These are phyloP conservation scores for Drosophila picticornis DNA, from an alignment of 2,888 invertebrate species.

Conservation along the genomic window DNA sequence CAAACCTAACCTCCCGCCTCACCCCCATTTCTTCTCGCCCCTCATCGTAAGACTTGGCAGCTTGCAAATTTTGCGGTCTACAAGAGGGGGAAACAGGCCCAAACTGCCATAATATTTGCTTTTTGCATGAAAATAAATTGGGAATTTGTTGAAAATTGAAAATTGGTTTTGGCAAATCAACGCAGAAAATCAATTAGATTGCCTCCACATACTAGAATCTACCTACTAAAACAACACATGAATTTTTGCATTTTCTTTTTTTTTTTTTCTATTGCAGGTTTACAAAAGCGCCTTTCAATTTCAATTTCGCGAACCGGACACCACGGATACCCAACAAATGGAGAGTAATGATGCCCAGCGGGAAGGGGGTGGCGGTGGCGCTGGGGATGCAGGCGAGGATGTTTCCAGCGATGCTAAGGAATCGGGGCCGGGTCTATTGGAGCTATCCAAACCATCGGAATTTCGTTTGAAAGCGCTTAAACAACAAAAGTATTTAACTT, in stretches of 20 bases:
- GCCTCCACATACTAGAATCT: conserved; percentile 40
- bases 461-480: conserved; percentile 84
- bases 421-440: conserved; percentile 81
- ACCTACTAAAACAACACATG: conserved; percentile 47
- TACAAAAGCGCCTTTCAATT: conserved; percentile 84
- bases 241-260: conserved; percentile 24
- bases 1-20: conserved; percentile 3
- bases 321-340: conserved; percentile 73
- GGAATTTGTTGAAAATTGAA: conserved; percentile 61
- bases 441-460: conserved; percentile 85
- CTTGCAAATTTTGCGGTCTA: conserved; percentile 77
- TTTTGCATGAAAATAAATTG: conserved; percentile 77
- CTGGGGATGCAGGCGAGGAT: conserved; percentile 58
- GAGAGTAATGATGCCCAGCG: conserved; percentile 67
- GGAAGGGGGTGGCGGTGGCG: conserved; percentile 22
- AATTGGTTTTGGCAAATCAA: conserved; percentile 65
- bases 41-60: conserved; percentile 48
- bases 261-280: conserved; percentile 66
- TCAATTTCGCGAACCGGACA: conserved; percentile 84
- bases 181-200: conserved; percentile 79
- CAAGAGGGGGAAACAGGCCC: conserved; percentile 28
- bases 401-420: conserved; percentile 72
- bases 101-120: conserved; percentile 72
- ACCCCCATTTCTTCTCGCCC: background rate
- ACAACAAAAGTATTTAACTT: conserved; percentile 83